These are phyloP conservation scores for Drosophila eugracilis DNA, from an alignment of 1,140 invertebrate genomes.

Conservation along the genomic window DNA sequence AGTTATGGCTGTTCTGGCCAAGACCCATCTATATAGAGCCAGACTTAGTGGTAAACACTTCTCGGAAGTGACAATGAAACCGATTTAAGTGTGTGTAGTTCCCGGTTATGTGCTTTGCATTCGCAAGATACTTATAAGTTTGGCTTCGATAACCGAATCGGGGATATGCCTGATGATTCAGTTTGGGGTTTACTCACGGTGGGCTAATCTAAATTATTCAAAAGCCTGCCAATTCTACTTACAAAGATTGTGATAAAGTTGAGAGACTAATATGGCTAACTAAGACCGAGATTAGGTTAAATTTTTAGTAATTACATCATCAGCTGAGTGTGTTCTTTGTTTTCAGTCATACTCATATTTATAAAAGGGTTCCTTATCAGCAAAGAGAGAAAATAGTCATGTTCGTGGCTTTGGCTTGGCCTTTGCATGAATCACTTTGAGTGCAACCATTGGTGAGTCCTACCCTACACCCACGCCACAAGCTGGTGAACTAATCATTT, in stretches of 20 bases:
- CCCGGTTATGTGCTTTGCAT: slow-evolving; percentile 67
- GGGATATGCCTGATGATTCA: slow-evolving; percentile 28
- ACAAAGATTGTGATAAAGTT: not conserved
- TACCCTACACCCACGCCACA: not conserved
- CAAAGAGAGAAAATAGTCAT: slow-evolving; percentile 20
- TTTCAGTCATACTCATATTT: slow-evolving; percentile 6
- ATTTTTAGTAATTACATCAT: slow-evolving; percentile 5
- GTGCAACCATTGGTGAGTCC: not conserved
- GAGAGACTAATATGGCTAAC: not conserved
- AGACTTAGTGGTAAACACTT: slow-evolving; percentile 61
- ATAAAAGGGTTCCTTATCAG: slow-evolving; percentile 14
- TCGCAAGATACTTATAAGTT: slow-evolving; percentile 35
- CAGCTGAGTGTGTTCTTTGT: slow-evolving; percentile 13
- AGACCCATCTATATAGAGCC: slow-evolving; percentile 26
- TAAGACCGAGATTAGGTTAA: not conserved
- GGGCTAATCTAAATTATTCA: too few relatives aligned
- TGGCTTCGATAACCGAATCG: slow-evolving; percentile 6
- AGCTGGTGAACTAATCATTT: too few relatives aligned
- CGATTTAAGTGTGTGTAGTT: slow-evolving; percentile 59
- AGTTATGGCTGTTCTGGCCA: slow-evolving; percentile 44
- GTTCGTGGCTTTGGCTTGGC: not conserved
- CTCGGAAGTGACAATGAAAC: slow-evolving; percentile 67
- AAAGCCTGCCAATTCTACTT: too few relatives aligned
- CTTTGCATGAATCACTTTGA: slow-evolving; percentile 11
- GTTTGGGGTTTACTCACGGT: slow-evolving; percentile 19